phyloP scores from a whole-genome alignment of 2,113 vertebrate genomes.

The Heterotilapia buettikoferi region DNA sequence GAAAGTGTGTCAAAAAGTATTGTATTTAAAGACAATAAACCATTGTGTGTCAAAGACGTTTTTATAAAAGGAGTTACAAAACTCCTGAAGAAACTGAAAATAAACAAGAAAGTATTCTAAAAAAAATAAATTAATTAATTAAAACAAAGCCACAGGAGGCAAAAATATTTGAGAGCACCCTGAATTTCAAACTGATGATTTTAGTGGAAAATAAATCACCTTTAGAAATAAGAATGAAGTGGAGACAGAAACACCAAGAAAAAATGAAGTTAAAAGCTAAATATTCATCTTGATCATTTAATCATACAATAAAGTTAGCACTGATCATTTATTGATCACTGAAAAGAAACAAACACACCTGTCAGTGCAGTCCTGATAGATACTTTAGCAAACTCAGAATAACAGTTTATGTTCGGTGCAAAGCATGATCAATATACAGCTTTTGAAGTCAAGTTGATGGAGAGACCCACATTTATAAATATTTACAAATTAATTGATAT shows the following conservation, averaged over 20 bases:
- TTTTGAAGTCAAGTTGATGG: background rate
- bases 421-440: background rate
- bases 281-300: background rate
- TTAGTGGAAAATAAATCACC: background rate
- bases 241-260: background rate
- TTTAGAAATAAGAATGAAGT: background rate
- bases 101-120: background rate
- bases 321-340: background rate
- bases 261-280: background rate
- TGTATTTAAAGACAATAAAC: background rate
- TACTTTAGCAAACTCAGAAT: background rate
- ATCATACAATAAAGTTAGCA: background rate
- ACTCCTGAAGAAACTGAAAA: background rate
- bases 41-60: background rate
- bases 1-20: slow-evolving; percentile 3
- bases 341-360: background rate
- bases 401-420: background rate
- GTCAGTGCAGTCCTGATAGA: background rate
- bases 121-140: background rate
- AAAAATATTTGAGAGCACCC: background rate
- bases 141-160: background rate
- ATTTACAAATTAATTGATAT: background rate
- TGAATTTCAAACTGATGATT: background rate
- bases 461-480: background rate
- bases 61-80: background rate